Evolutionary conservation across 2,113 vertebrate genomes (phyloP).

Genomic region (Callospermophilus lateralis): DNA sequence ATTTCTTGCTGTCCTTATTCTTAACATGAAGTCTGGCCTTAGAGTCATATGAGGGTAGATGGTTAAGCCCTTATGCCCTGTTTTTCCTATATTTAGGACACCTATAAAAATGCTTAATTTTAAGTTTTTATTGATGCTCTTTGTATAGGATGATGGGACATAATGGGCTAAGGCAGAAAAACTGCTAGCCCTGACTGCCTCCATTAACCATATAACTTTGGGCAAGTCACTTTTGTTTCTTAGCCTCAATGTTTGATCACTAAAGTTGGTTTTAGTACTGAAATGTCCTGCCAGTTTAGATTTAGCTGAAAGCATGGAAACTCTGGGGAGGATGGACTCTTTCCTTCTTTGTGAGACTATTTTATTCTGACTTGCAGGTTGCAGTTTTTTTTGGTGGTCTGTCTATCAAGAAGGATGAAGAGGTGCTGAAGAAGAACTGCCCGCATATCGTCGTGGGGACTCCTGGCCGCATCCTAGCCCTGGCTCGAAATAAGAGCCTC

Average conservation of each 20-base stretch:
- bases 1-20: not conserved
- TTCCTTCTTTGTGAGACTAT: not conserved
- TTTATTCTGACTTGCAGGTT: conserved; percentile 83
- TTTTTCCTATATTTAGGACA: too few relatives aligned
- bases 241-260: not conserved
- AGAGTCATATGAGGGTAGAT: not conserved
- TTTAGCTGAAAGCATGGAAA: not conserved
- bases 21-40: not conserved
- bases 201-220: not conserved
- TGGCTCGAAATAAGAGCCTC: conserved; percentile 91
- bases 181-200: not conserved
- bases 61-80: not conserved
- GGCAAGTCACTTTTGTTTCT: not conserved
- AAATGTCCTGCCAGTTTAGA: not conserved
- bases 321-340: not conserved
- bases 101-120: too few relatives aligned
- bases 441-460: conserved; percentile 93
- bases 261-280: not conserved
- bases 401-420: conserved; percentile 93
- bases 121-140: too few relatives aligned
- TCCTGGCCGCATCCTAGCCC: conserved; percentile 91
- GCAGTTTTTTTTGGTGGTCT: conserved; percentile 93
- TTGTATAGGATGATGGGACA: too few relatives aligned
- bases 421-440: conserved; percentile 92
- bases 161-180: not conserved